Evolutionary conservation across 2,888 invertebrate species (phyloP).

Genomic region (Rotaria macrura): DNA sequence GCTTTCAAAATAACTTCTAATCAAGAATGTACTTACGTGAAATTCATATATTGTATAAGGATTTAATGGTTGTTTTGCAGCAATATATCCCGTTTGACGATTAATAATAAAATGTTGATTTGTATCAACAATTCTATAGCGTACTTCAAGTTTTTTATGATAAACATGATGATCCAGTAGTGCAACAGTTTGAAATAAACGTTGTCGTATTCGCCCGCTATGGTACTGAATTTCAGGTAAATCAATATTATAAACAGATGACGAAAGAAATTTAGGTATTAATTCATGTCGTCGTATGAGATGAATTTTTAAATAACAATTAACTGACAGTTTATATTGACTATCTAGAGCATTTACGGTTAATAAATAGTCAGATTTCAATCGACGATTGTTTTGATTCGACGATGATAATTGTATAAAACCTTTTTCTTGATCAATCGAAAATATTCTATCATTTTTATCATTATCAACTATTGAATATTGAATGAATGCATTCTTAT

Average conservation of each 20-base stretch:
- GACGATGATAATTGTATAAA: not conserved
- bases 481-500: not conserved
- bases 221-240: not conserved
- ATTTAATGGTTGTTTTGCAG: not conserved
- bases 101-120: slow-evolving; percentile 12
- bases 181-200: not conserved
- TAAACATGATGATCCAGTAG: not conserved
- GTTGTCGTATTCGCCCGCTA: not conserved
- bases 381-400: not conserved
- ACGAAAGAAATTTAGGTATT: not conserved
- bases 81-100: not conserved
- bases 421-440: not conserved
- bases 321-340: not conserved
- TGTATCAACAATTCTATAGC: not conserved
- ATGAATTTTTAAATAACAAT: not conserved
- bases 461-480: not conserved
- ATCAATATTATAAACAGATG: not conserved
- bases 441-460: not conserved
- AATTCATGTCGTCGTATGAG: not conserved
- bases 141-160: not conserved
- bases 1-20: no score
- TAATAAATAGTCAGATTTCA: not conserved
- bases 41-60: not conserved
- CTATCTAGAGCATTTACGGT: not conserved
- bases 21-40: not conserved